Conservation (phyloP, 2,113 vertebrate genomes). For the Ifrita kowaldi region DNA sequence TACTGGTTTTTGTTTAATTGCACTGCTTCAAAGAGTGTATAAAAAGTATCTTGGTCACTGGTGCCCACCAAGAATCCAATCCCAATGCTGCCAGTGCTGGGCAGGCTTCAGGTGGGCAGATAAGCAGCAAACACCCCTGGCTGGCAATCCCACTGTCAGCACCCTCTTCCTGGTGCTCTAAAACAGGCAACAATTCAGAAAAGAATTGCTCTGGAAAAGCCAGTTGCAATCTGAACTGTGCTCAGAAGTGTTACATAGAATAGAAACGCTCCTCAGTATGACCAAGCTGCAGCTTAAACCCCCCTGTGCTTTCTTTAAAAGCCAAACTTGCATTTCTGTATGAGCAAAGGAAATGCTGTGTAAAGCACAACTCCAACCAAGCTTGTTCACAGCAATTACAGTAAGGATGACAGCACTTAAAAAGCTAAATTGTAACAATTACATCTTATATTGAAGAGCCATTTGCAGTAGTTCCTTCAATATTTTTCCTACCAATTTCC, state of each 20-base stretch:
- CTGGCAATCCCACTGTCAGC: background rate
- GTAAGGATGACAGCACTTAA: background rate
- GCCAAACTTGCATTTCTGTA: background rate
- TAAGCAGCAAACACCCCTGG: background rate
- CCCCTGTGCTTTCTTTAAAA: background rate
- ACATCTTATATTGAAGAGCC: background rate
- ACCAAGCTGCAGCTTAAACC: background rate
- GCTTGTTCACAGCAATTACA: background rate
- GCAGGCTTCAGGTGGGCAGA: background rate
- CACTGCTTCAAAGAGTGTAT: background rate
- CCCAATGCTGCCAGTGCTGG: background rate
- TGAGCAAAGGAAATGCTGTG: background rate
- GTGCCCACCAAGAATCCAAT: background rate
- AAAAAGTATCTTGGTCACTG: background rate
- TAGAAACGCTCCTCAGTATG: background rate
- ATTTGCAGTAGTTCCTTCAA: background rate
- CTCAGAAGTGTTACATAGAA: background rate
- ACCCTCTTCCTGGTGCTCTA: background rate
- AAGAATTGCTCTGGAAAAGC: background rate
- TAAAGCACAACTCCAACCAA: background rate
- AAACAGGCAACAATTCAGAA: background rate
- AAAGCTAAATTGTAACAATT: background rate
- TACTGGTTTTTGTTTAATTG: background rate
- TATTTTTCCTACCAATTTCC: background rate
- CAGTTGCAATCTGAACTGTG: background rate